Evolutionary conservation across 2,113 vertebrate genomes (phyloP), one percentile per base, ranked within the genome.

Genomic region (Coryphaenoides rupestris): DNA sequence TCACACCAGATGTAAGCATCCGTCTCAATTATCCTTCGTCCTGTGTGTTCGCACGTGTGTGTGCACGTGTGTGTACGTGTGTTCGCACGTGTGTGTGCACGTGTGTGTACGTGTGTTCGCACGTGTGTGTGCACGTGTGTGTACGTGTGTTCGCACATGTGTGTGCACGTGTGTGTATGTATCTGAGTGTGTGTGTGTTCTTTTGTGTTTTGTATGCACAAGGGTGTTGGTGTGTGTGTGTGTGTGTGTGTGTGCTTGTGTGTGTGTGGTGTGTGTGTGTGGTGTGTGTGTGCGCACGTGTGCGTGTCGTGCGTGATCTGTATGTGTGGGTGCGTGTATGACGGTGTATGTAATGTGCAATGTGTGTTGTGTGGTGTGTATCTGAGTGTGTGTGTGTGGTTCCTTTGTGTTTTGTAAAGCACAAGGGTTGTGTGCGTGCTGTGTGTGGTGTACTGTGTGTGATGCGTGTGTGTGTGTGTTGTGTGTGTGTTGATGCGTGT

Each of bases 171-270:
- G n/a, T n/a, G n/a, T n/a, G 49, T n/a, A n/a, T n/a, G n/a, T n/a
- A n/a, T n/a, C n/a, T n/a, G n/a, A n/a, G n/a, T 40, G 55, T 74
- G 63, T 75, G 66, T 28, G 67, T 54, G 55, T 62, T 63, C 53
- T 12, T 24, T 19, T 63, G 53, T 53, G 22, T 21, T n/a, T n/a
- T n/a, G n/a, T 1, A 5, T 53, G 10, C 50, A 17, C 6, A 12
- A 19, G 50, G 17, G 17, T 19, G 17, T 53, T n/a, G n/a, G 17
- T 53, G 50, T 50, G 47, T 67, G 65, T 74, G 61, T 64, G 17
- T 40, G n/a, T 40, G 55, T 74, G 63, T 75, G 66, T 28, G 67
- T 54, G 55, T 62, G 65, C 53, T 12, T 24, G 22, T 63, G 53
- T 53, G 22, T 21, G 40, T 46, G 60, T 3, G n/a, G n/a, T 15